Base-by-base conservation (phyloP, 2,888 invertebrate genomes). In the Mythimna albipuncta region DNA sequence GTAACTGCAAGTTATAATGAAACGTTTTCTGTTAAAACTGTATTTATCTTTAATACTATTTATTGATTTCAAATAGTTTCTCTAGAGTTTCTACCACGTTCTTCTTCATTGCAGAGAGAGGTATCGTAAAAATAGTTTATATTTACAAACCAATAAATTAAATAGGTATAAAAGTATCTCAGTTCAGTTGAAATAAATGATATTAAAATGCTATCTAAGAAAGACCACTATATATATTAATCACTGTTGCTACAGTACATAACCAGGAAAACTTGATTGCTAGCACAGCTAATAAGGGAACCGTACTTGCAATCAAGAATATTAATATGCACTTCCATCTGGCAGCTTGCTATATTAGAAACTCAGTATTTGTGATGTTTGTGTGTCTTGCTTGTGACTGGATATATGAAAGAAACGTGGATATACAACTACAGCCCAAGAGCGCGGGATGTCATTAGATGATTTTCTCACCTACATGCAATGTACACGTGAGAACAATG, bases 251-350 rank as follows among this genome's bases (percentile, higher is more conserved):
- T 54, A 54, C 9, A 4, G 7, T 7, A 61, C 16, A 16, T 16
- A 32, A 66, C 41, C 16, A 19, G 9, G n/a, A 32, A 44, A 35
- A 69, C 41, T 69, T 38, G 35, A 69, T 62, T 35, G 41, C n/a
- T 44, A 50, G 19, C 32, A 9, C 10, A 41, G 16, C 44, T 35
- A 54, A 61, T 54, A n/a, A 52, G 44, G n/a, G 13, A 26, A n/a
- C 57, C 38, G 38, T 9, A 38, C 32, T 47, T 62, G 50, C 62
- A 52, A 63, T 57, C 50, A 57, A 55, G 61, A 55, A 62, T 57
- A 76, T 52, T 73, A 59, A 59, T 54, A 59, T 75, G 58, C 65
- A 54, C 10, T 26, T 6, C 26, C 54, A 76, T 76, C 13, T 68
- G 41, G 21, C 32, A 54, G 41, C 38, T 35, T 2, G 50, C 32